Conservation (phyloP, 30 jellyfish, hydroid and myxozoan species). For the Aurelia aurita complex sp. Pacific region DNA sequence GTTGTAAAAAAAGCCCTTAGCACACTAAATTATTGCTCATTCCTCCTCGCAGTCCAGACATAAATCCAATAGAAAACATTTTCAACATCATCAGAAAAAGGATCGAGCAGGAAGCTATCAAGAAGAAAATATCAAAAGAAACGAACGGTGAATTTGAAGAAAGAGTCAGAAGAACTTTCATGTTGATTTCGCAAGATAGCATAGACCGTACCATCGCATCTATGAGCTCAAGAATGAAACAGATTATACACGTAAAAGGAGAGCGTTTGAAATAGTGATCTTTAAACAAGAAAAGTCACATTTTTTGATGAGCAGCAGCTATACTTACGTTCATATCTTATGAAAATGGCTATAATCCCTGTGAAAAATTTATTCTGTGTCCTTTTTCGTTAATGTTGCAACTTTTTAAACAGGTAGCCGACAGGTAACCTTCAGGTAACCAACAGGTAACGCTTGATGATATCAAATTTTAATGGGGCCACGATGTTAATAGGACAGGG, state of each 20-base stretch:
- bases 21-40: conserved; percentile 14
- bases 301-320: not conserved
- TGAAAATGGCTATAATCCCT: conserved; percentile 1
- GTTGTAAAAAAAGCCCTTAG: conserved; percentile 8
- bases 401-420: too few relatives aligned
- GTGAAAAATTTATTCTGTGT: not conserved
- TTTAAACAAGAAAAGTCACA: not conserved
- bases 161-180: conserved; percentile 7
- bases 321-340: not conserved
- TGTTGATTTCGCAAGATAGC: not conserved
- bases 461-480: too few relatives aligned
- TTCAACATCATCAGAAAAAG: conserved; percentile 8
- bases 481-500: too few relatives aligned
- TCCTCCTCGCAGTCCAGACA: conserved; percentile 47
- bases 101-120: conserved; percentile 5
- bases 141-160: conserved; percentile 10
- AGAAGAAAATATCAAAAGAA: conserved; percentile 6
- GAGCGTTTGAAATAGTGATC: conserved; percentile 9
- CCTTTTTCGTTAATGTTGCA: not conserved
- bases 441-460: too few relatives aligned
- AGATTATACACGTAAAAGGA: conserved; percentile 3
- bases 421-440: too few relatives aligned
- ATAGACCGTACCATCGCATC: conserved; percentile 15
- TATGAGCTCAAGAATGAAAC: conserved; percentile 31
- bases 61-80: conserved; percentile 19